Evolutionary conservation across 2,888 invertebrate genomes (phyloP).

Genomic region (Erpobdella octoculata): DNA sequence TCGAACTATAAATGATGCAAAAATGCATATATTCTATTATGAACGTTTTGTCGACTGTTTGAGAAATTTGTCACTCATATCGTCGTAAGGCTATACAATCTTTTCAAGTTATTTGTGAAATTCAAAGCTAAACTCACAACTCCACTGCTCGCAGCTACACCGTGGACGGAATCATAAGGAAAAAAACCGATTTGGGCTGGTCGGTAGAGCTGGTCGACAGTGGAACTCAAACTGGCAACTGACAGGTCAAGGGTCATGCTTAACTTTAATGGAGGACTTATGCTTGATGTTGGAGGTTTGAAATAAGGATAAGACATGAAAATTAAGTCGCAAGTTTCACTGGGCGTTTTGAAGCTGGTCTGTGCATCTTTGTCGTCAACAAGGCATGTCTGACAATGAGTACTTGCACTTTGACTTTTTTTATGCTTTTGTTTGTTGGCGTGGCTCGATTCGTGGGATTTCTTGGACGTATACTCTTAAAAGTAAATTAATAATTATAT

Average conservation of each 20-base stretch:
- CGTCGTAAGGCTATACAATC: no score
- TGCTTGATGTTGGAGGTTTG: neutral
- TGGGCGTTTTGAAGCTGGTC: neutral
- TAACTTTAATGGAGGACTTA: slow-evolving; percentile 10
- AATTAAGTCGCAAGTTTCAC: slow-evolving; percentile 9
- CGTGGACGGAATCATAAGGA: neutral
- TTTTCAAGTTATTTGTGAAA: no score
- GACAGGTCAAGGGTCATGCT: slow-evolving; percentile 23
- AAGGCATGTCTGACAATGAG: neutral
- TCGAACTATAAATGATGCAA: no score
- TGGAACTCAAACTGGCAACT: slow-evolving; percentile 15
- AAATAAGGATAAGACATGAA: slow-evolving; percentile 23
- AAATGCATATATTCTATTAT: no score
- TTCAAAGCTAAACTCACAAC: no score
- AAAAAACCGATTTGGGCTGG: neutral
- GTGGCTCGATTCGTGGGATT: neutral
- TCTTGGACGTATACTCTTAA: neutral
- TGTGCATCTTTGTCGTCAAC: neutral
- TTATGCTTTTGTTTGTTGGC: neutral
- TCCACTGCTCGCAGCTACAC: slow-evolving; percentile 26
- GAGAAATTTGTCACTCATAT: no score
- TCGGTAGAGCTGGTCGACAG: neutral
- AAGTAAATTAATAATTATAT: neutral
- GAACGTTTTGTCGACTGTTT: no score
- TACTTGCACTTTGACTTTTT: neutral